Conservation (phyloP, 2,113 vertebrate genomes). For the Scomber colias region DNA sequence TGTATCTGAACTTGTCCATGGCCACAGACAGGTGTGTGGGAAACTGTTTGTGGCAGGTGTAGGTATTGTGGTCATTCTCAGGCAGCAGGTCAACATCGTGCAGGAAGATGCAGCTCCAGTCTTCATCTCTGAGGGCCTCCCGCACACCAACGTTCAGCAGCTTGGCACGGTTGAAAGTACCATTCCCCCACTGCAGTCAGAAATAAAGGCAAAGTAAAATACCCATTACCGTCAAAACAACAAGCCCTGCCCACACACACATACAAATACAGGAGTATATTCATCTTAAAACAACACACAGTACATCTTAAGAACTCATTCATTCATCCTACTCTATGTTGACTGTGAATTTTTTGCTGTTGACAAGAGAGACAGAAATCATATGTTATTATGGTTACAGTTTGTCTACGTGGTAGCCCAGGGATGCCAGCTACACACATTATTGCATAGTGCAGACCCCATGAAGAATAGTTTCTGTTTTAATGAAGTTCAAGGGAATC, state of each 20-base stretch:
- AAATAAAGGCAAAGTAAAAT: not conserved
- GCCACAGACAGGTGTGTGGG: slow-evolving; percentile 94
- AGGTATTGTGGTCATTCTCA: slow-evolving; percentile 96
- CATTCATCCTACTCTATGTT: too few relatives aligned
- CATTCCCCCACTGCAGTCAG: slow-evolving; percentile 86
- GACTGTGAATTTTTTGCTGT: too few relatives aligned
- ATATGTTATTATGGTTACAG: slow-evolving; percentile 5
- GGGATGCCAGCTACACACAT: too few relatives aligned
- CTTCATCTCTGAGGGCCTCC: slow-evolving; percentile 93
- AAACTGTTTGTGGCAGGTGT: slow-evolving; percentile 91
- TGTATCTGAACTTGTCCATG: slow-evolving; percentile 98
- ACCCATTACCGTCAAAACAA: too few relatives aligned
- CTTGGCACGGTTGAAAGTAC: slow-evolving; percentile 96
- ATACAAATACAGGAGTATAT: not conserved
- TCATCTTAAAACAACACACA: not conserved
- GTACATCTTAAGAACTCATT: not conserved
- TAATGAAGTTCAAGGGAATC: too few relatives aligned
- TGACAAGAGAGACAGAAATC: too few relatives aligned
- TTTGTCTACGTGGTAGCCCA: not conserved
- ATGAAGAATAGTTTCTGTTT: too few relatives aligned
- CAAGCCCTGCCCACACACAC: too few relatives aligned
- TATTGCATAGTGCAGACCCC: too few relatives aligned
- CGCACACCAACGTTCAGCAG: slow-evolving; percentile 95
- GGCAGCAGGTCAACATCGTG: slow-evolving; percentile 96
- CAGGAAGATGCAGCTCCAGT: slow-evolving; percentile 96